Percentiles rank a stretch among this genome's conserved stretches.
These are phyloP conservation scores for Ecliptopera silaceata DNA, from an alignment of 2,888 invertebrate species.

Conservation along the genomic window DNA sequence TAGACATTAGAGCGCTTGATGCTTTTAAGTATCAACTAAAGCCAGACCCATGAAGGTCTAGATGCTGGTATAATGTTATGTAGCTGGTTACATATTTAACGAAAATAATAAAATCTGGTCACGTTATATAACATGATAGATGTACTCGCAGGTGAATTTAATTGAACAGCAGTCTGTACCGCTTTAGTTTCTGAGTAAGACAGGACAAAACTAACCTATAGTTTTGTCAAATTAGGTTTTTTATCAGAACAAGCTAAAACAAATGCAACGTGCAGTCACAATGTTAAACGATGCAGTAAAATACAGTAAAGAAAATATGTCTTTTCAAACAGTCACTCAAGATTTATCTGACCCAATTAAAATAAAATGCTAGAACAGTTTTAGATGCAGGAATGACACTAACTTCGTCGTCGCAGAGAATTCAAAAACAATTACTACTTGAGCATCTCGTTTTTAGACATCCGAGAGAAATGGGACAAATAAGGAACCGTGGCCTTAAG, in stretches of 20 bases:
- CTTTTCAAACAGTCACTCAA: not conserved
- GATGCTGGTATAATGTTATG: not conserved
- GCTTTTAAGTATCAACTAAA: constrained; percentile 4
- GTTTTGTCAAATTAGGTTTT: no score
- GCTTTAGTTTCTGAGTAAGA: no score
- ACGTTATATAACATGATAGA: no score
- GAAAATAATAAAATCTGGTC: not conserved
- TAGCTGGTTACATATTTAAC: not conserved
- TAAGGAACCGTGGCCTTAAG: not conserved
- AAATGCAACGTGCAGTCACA: no score
- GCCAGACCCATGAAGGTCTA: not conserved
- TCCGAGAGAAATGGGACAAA: constrained; percentile 22
- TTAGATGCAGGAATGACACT: not conserved
- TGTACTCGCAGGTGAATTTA: no score
- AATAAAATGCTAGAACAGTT: not conserved
- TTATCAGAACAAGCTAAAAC: no score
- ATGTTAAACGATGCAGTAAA: no score
- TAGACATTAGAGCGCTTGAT: constrained; percentile 24
- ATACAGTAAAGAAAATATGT: no score
- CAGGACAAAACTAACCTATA: no score
- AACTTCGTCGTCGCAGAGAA: not conserved
- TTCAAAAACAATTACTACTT: constrained; percentile 1
- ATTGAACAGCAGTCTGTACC: no score
- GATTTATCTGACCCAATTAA: not conserved
- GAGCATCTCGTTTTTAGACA: constrained; percentile 42